phyloP scores from a whole-genome alignment of 2,888 invertebrate genomes.

The Acrobeloides nanus region DNA sequence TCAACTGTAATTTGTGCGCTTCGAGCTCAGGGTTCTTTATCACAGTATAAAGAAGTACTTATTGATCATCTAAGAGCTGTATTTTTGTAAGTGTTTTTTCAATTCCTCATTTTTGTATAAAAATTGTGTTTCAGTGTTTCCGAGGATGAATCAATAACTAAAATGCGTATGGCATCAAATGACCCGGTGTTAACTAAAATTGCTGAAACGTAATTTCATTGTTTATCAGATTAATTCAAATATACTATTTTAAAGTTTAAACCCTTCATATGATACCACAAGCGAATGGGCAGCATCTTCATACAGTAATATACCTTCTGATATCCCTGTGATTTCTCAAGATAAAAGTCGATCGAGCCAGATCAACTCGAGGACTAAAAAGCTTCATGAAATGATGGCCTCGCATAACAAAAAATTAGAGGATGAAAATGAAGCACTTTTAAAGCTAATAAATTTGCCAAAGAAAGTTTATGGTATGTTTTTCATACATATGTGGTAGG shows the following conservation, averaged over 20 bases:
- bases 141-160: slow-evolving; percentile 20
- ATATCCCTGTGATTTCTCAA: not conserved
- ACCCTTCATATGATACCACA: slow-evolving; percentile 27
- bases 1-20: slow-evolving; percentile 20
- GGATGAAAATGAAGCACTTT: slow-evolving; percentile 19
- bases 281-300: slow-evolving; percentile 14
- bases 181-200: slow-evolving; percentile 20
- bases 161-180: slow-evolving; percentile 14
- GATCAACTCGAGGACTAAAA: too few relatives aligned
- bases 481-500: not conserved
- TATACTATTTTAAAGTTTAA: slow-evolving; percentile 19
- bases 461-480: slow-evolving; percentile 20
- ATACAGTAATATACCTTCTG: slow-evolving; percentile 6
- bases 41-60: slow-evolving; percentile 26
- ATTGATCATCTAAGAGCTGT: slow-evolving; percentile 24
- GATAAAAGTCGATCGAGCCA: too few relatives aligned
- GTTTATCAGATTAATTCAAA: not conserved
- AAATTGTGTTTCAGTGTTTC: slow-evolving; percentile 17
- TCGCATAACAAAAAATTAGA: slow-evolving; percentile 16
- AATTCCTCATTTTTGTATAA: not conserved
- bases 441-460: slow-evolving; percentile 15
- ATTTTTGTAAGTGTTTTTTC: slow-evolving; percentile 21
- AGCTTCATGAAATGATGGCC: slow-evolving; percentile 8
- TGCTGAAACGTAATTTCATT: slow-evolving; percentile 20
- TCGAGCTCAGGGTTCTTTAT: slow-evolving; percentile 26